Base-by-base conservation (phyloP, 2,888 invertebrate species). In the Chouioia cunea region DNA sequence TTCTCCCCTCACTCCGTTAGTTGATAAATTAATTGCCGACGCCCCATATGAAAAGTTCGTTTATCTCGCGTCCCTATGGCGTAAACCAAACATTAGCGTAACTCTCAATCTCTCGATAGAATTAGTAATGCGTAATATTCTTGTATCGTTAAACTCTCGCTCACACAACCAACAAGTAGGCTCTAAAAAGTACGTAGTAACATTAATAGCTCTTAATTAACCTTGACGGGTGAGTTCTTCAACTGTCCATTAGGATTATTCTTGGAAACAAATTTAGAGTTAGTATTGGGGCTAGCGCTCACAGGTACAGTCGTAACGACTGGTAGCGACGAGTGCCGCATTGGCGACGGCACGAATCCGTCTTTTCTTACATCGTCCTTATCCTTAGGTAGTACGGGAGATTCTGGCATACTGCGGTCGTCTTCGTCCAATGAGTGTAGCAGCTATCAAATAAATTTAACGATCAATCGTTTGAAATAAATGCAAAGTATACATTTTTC, bases 341-440 rank as follows among this genome's bases (percentile, higher is more conserved):
- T 43, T 0, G 74, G 74, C 12, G 72, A 70, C 14, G 62, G 59
- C 20, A 65, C 60, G 10, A 27, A 15, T 10, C 60, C 62, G 16
- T 70, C 70, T 23, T 65, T 67, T 36, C 52, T 67, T 16, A 74
- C 15, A 4, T 74, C 76, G n/a, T 75, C 74, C 56, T 76, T 79
- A 52, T 82, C 80, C 53, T 79, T 74, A 15, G 77, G 78, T 58
- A 83, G 75, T 59, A 82, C 73, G 22, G 85, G 85, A 74, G 85
- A 85, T 78, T 84, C 83, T 74, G 82, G 80, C 48, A 85, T 84
- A 77, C 89, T 89, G 73, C 89, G 89, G 65, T 93, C 92, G 77
- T 94, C 94, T 77, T 93, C 93, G 76, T 92, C 93, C 72, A 93
- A 88, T 0, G 93, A 93, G 82, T 94, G 91, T 68, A 94, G 86